Percentiles rank a stretch among this genome's conserved stretches.
Conservation (phyloP, 1,140 invertebrate genomes). For the Conus betulinus region DNA sequence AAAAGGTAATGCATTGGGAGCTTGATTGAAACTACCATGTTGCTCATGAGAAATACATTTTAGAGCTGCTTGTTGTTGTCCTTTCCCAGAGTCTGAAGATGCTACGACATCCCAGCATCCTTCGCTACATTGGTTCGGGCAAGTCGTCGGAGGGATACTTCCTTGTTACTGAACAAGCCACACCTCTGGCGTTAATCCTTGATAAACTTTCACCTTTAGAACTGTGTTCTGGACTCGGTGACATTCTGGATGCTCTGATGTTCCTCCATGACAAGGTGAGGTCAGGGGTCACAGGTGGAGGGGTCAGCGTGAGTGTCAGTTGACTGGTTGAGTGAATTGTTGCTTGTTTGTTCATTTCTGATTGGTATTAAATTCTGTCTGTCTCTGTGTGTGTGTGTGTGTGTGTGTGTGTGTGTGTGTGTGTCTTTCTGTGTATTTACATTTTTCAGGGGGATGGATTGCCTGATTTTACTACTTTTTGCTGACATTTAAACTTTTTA, state of each 20-base stretch:
- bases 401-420: no score
- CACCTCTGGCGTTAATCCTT: constrained; percentile 55
- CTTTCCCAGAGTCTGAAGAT: constrained; percentile 59
- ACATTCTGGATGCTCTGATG: constrained; percentile 61
- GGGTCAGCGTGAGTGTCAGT: not conserved
- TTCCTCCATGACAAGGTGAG: constrained; percentile 69
- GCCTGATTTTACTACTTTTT: no score
- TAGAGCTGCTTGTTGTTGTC: not conserved
- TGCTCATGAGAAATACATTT: not conserved
- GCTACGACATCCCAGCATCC: constrained; percentile 62
- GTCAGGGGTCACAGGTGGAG: not conserved
- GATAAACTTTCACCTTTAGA: constrained; percentile 54
- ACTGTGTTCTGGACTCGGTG: constrained; percentile 63
- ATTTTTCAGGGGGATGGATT: not conserved
- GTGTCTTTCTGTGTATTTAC: not conserved
- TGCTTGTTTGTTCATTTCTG: not conserved
- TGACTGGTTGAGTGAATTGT: no score
- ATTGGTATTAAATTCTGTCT: not conserved
- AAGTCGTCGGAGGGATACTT: constrained; percentile 50
- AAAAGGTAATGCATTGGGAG: not conserved
- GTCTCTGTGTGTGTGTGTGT: no score
- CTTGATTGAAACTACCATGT: not conserved
- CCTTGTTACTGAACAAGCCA: constrained; percentile 65
- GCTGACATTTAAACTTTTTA: no score
- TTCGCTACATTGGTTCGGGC: constrained; percentile 57